phyloP scores from a whole-genome alignment of 2,888 invertebrate genomes.

The Drosophila helvetica region DNA sequence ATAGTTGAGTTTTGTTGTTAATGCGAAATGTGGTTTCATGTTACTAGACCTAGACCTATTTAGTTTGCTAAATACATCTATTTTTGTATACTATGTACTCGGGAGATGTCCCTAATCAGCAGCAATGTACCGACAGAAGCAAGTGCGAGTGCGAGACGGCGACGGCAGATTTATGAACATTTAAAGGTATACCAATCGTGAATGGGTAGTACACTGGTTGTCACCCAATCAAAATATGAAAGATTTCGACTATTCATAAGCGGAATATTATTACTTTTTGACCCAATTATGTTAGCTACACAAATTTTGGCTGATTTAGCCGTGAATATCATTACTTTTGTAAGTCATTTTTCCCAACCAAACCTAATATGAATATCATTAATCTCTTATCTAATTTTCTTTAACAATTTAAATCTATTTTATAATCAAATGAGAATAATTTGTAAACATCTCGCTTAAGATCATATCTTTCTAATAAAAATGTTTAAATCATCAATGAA shows the following conservation, averaged over 20 bases:
- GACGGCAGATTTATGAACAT: conserved; percentile 9
- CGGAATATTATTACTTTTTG: background rate
- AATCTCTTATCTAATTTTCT: background rate
- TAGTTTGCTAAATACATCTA: conserved; percentile 37
- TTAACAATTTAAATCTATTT: background rate
- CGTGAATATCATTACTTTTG: background rate
- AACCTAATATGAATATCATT: background rate
- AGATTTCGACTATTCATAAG: background rate
- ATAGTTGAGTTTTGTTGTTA: conserved; percentile 31
- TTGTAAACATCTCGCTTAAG: background rate
- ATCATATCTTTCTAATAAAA: background rate
- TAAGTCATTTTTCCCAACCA: background rate
- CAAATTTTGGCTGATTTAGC: background rate
- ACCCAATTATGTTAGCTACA: background rate
- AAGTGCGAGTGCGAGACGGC: conserved; percentile 29
- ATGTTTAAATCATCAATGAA: background rate
- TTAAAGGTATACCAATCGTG: conserved; percentile 27
- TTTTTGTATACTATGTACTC: conserved; percentile 19
- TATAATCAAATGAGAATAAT: background rate
- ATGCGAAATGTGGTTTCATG: conserved; percentile 18
- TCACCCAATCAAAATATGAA: background rate
- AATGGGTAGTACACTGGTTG: background rate
- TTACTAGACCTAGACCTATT: conserved; percentile 56
- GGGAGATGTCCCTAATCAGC: conserved; percentile 42
- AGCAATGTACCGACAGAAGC: conserved; percentile 17